Base-by-base conservation (phyloP, 2,797 vertebrate species). In the Pangasius djambal region DNA sequence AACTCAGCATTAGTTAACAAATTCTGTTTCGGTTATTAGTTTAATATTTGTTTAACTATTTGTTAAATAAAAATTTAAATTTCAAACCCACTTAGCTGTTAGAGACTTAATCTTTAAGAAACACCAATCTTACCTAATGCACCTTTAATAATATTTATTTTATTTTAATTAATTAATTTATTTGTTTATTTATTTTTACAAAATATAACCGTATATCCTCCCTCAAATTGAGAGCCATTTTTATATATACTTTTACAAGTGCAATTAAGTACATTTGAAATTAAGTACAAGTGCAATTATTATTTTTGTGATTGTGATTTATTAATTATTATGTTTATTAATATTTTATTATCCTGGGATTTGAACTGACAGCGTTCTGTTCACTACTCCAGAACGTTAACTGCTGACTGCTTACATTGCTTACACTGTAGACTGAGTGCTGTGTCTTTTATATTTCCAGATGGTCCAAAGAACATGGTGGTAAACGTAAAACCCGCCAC, bases 401-500 rank as follows among this genome's bases (percentile, higher is more conserved):
- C 31, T 15, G 13, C 28, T 82, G 52, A 44, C 85, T 25, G n/a
- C 70, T 88, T 20, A 40, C 59, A 61, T 25, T 81, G 48, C 59
- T 63, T 40, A 72, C 59, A 59, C 55, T 77, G 69, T 79, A 44
- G 69, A 86, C 74, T 87, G 75, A 91, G 52, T 87, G 77, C n/a
- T 10, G 8, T 57, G 70, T 81, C 48, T 37, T 22, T 44, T 16
- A 50, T 48, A 52, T 55, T 82, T 91, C 18, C 93, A 98, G 97
- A 81, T 44, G 96, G 95, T 70, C 97, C 96, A 72, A 52, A 85
- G 13, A 85, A 90, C 18, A 13, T 97, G 0, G 88, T 86, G 0
- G 31, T 92, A 34, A 92, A 88, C 83, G 93, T 97, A 67, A 57
- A n/a, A 3, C 92, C 94, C 0, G 77, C 91, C 0, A 59, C 83